Conservation (phyloP, 2,113 vertebrate species). For the Fulica atra region DNA sequence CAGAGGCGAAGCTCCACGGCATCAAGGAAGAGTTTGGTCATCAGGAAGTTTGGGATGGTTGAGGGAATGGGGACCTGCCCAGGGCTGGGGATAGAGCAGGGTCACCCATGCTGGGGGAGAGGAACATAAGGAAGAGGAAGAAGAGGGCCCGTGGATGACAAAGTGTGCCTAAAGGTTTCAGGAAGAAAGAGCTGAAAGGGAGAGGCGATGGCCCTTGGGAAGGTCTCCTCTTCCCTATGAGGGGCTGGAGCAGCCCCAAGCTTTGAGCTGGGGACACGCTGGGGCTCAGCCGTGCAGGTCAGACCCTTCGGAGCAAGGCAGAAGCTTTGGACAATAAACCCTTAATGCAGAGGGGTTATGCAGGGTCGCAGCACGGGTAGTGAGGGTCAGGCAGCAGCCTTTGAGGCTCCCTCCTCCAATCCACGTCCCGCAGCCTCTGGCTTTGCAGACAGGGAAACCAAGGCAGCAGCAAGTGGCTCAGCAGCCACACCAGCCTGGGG, state of each 20-base stretch:
- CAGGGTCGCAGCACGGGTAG: neutral
- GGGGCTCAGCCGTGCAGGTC: neutral
- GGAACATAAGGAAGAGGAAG: neutral
- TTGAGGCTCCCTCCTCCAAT: neutral
- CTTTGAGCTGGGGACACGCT: neutral
- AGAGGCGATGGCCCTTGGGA: neutral
- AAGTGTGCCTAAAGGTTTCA: rapidly evolving
- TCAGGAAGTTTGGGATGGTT: rapidly evolving
- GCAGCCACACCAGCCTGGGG: neutral
- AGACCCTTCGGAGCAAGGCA: neutral
- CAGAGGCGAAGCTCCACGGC: neutral
- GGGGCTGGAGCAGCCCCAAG: neutral
- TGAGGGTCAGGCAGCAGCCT: neutral
- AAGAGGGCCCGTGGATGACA: neutral
- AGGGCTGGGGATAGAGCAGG: neutral
- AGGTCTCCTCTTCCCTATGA: neutral
- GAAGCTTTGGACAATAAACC: neutral
- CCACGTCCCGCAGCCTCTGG: neutral
- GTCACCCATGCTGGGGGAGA: no score
- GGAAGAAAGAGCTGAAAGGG: neutral
- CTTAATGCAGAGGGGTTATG: rapidly evolving
- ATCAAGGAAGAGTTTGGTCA: neutral
- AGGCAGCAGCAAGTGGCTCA: neutral
- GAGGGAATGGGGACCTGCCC: neutral
- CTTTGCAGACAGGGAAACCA: neutral